These are phyloP conservation scores for Desmophyllum pertusum DNA, from an alignment of 92 coral and sea anemone species.

Conservation along the genomic window DNA sequence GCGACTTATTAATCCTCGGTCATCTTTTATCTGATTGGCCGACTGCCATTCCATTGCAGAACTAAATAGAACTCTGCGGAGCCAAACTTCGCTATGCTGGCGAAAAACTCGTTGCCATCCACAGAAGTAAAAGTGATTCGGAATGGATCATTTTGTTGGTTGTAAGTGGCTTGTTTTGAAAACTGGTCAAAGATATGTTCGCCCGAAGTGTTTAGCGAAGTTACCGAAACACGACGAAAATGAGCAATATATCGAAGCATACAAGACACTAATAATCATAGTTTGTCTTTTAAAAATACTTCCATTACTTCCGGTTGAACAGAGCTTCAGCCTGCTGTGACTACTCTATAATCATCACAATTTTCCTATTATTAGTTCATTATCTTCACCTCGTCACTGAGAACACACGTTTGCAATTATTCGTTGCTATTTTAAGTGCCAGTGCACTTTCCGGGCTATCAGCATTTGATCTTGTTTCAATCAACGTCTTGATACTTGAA, in stretches of 20 bases:
- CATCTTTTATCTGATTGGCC: conserved; percentile 7
- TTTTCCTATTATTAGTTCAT: conserved; percentile 39
- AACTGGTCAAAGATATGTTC: not conserved
- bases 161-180: not conserved
- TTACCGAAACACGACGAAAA: not conserved
- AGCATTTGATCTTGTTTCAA: conserved; percentile 51
- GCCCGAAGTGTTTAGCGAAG: not conserved
- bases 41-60: not conserved
- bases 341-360: not conserved
- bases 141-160: not conserved
- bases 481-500: conserved; percentile 23
- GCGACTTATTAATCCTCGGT: not conserved
- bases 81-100: too few species aligned
- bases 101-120: not conserved
- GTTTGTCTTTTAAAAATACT: not conserved
- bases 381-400: conserved; percentile 12
- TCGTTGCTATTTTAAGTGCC: conserved; percentile 28
- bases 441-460: conserved; percentile 33
- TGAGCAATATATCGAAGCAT: not conserved
- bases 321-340: not conserved
- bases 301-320: conserved; percentile 20
- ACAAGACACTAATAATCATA: not conserved
- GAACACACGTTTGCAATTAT: conserved; percentile 29
- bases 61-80: not conserved
- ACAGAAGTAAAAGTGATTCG: not conserved